phyloP scores from a whole-genome alignment of 2,797 vertebrate species.

The Kryptopterus vitreolus region DNA sequence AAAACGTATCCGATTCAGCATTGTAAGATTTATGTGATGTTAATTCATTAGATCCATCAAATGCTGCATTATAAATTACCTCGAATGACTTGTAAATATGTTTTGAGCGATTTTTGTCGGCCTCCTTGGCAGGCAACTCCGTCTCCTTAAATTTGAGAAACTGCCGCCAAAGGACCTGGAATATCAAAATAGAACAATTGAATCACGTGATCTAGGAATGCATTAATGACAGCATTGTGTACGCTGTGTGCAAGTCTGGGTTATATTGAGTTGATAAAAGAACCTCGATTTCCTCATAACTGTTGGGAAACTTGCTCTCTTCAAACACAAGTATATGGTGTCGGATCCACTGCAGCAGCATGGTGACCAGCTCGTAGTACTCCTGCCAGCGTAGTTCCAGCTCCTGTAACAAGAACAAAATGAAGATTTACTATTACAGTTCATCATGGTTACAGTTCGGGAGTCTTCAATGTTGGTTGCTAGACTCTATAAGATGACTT shows the following conservation, averaged over 20 bases:
- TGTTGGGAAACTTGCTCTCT: constrained; percentile 85
- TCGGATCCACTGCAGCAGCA: constrained; percentile 89
- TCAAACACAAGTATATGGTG: constrained; percentile 86
- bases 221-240: not conserved
- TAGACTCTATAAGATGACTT: no score
- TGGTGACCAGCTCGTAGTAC: constrained; percentile 86
- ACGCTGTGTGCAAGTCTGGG: not conserved
- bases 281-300: constrained; percentile 92
- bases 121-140: constrained; percentile 90
- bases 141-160: constrained; percentile 95
- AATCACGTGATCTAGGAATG: not conserved
- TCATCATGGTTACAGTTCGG: no score
- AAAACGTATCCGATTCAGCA: not conserved
- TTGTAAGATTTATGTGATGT: not conserved
- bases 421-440: not conserved
- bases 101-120: constrained; percentile 92
- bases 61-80: constrained; percentile 66
- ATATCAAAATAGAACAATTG: not conserved
- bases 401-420: constrained; percentile 7
- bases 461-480: no score
- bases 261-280: not conserved
- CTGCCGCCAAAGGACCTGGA: constrained; percentile 90
- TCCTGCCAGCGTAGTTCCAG: constrained; percentile 85
- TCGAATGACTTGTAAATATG: constrained; percentile 88
- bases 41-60: not conserved